Percentiles rank a stretch among this genome's conserved stretches.
Evolutionary conservation across 2,888 invertebrate genomes (phyloP).

Genomic region (Harpagoxenus sublaevis): DNA sequence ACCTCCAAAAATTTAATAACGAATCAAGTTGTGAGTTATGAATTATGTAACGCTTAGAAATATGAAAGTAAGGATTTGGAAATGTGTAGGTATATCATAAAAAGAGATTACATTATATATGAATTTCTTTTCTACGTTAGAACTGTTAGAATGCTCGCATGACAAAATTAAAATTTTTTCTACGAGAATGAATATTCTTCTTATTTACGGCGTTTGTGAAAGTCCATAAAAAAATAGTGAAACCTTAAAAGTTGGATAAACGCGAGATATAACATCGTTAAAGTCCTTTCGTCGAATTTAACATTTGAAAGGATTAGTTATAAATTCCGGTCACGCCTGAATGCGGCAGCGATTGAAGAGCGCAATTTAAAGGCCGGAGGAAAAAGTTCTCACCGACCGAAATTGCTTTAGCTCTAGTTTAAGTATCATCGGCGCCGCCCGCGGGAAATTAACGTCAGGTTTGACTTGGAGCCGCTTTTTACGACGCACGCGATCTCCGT

Average conservation of each 20-base stretch:
- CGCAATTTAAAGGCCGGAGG: slow-evolving; percentile 10
- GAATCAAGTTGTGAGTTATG: background rate
- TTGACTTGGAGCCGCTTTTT: slow-evolving; percentile 29
- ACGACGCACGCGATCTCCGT: slow-evolving; percentile 22
- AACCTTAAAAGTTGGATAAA: background rate
- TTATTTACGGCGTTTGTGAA: background rate
- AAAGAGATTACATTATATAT: background rate
- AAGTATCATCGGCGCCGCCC: slow-evolving; percentile 37
- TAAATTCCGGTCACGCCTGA: slow-evolving; percentile 30
- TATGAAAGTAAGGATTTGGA: background rate
- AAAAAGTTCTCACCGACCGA: slow-evolving; percentile 31
- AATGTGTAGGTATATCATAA: background rate
- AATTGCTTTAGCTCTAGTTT: slow-evolving; percentile 6
- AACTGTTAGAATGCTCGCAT: background rate
- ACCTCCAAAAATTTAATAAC: background rate
- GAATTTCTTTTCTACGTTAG: background rate
- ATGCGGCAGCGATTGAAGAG: slow-evolving; percentile 8
- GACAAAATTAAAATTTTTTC: background rate
- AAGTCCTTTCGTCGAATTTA: background rate
- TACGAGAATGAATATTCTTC: background rate
- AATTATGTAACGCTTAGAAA: background rate
- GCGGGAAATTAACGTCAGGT: slow-evolving; percentile 47
- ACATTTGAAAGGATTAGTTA: slow-evolving; percentile 1
- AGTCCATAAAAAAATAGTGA: background rate
- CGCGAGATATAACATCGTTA: background rate